phyloP scores from a whole-genome alignment of 2,888 invertebrate species.

The Unio delphinus region DNA sequence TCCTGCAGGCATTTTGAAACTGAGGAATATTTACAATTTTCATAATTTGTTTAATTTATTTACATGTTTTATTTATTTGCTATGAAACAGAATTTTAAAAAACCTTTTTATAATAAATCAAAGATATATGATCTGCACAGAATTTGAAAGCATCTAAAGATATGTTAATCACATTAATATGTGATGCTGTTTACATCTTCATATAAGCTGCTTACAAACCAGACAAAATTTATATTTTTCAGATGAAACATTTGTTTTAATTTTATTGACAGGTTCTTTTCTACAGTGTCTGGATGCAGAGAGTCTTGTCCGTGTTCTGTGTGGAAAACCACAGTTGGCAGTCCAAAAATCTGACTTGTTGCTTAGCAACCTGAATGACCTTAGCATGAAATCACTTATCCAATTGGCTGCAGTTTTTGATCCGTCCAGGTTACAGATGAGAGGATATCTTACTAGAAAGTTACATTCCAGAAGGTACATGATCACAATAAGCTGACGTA shows the following conservation, averaged over 20 bases:
- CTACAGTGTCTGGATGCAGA: conserved; percentile 66
- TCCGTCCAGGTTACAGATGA: conserved; percentile 75
- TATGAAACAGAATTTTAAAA: too few species aligned
- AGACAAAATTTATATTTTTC: background rate
- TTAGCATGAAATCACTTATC: conserved; percentile 50
- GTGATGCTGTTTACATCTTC: background rate
- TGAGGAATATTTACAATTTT: too few species aligned
- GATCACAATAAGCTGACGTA: background rate
- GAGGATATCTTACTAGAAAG: conserved; percentile 42
- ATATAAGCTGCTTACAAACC: background rate
- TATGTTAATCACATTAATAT: background rate
- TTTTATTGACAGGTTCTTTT: conserved; percentile 47
- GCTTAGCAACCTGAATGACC: conserved; percentile 53
- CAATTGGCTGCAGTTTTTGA: conserved; percentile 77
- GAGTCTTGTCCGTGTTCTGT: conserved; percentile 65
- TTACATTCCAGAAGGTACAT: conserved; percentile 36
- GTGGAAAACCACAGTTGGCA: conserved; percentile 65
- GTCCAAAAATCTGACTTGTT: conserved; percentile 63
- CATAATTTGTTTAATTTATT: too few species aligned
- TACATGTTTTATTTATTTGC: too few species aligned
- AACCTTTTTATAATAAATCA: too few species aligned
- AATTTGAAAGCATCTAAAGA: too few species aligned
- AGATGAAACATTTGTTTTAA: background rate
- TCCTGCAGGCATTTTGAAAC: too few species aligned
- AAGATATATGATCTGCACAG: too few species aligned